phyloP scores from a whole-genome alignment of 2,888 invertebrate genomes.

The Nasonia oneida region DNA sequence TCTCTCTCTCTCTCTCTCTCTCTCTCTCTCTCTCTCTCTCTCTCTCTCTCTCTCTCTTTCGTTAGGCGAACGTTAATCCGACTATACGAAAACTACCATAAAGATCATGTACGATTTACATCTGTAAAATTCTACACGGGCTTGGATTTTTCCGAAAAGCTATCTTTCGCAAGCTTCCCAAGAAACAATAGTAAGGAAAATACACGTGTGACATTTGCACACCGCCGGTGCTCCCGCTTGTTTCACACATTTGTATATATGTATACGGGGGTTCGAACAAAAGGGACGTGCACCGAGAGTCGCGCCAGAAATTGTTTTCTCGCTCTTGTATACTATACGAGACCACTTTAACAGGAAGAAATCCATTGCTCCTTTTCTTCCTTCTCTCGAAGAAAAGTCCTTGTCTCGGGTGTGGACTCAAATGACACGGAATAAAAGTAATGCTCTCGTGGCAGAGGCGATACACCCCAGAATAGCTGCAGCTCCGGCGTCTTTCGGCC shows the following conservation, averaged over 20 bases:
- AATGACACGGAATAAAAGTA: slow-evolving; percentile 79
- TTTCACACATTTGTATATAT: slow-evolving; percentile 56
- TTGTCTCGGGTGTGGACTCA: slow-evolving; percentile 75
- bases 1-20: too few species aligned
- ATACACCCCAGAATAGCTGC: slow-evolving; percentile 28
- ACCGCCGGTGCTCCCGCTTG: slow-evolving; percentile 57
- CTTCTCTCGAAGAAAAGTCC: slow-evolving; percentile 18
- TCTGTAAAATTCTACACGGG: too few species aligned
- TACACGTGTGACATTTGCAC: slow-evolving; percentile 62
- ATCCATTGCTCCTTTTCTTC: slow-evolving; percentile 73
- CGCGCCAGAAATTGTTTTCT: slow-evolving; percentile 61
- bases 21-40: too few species aligned
- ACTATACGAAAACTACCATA: not conserved
- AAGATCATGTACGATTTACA: too few species aligned
- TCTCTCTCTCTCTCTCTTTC: not conserved
- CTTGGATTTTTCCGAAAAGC: too few species aligned
- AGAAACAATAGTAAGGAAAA: slow-evolving; percentile 53
- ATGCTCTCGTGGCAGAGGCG: slow-evolving; percentile 42
- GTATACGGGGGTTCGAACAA: slow-evolving; percentile 61
- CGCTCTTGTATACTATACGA: slow-evolving; percentile 3
- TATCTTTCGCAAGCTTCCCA: not conserved
- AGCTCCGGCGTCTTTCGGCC: slow-evolving; percentile 15
- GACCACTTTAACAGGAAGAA: slow-evolving; percentile 74
- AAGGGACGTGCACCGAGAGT: slow-evolving; percentile 50
- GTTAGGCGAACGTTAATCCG: not conserved